phyloP scores from a whole-genome alignment of 2,797 vertebrate species.

The Oryzias sinensis region DNA sequence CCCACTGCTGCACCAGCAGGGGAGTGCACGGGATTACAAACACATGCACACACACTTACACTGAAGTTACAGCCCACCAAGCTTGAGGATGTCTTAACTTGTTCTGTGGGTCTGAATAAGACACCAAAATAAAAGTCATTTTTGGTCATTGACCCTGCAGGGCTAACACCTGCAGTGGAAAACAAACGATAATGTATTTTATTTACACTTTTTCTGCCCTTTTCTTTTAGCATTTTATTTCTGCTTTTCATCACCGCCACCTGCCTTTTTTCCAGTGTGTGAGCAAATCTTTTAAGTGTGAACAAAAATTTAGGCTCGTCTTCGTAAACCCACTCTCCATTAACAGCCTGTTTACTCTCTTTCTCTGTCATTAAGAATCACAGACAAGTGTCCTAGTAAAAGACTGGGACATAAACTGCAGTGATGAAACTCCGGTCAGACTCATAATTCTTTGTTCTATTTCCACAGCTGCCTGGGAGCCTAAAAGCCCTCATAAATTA shows the following conservation, averaged over 20 bases:
- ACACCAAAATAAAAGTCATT: slow-evolving; percentile 2
- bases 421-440: slow-evolving; percentile 57
- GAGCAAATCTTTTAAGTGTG: slow-evolving; percentile 24
- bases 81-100: slow-evolving; percentile 48
- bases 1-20: slow-evolving; percentile 28
- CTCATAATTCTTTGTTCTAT: slow-evolving; percentile 71
- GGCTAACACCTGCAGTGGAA: slow-evolving; percentile 40
- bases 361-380: slow-evolving; percentile 61
- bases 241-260: slow-evolving; percentile 20
- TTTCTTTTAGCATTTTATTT: slow-evolving; percentile 25
- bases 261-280: slow-evolving; percentile 26
- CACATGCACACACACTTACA: slow-evolving; percentile 17
- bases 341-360: slow-evolving; percentile 66
- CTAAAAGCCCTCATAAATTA: slow-evolving; percentile 79
- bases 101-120: slow-evolving; percentile 43
- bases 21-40: slow-evolving; percentile 26
- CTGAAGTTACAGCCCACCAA: slow-evolving; percentile 19
- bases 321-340: slow-evolving; percentile 50
- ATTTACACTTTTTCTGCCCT: slow-evolving; percentile 14
- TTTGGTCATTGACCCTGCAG: slow-evolving; percentile 34
- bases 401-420: slow-evolving; percentile 69
- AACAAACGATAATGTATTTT: slow-evolving; percentile 45
- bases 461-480: slow-evolving; percentile 65
- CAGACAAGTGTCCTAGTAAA: slow-evolving; percentile 65
- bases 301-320: slow-evolving; percentile 30